phyloP scores from a whole-genome alignment of 2,888 invertebrate genomes.

The Drosophila acutilabella region DNA sequence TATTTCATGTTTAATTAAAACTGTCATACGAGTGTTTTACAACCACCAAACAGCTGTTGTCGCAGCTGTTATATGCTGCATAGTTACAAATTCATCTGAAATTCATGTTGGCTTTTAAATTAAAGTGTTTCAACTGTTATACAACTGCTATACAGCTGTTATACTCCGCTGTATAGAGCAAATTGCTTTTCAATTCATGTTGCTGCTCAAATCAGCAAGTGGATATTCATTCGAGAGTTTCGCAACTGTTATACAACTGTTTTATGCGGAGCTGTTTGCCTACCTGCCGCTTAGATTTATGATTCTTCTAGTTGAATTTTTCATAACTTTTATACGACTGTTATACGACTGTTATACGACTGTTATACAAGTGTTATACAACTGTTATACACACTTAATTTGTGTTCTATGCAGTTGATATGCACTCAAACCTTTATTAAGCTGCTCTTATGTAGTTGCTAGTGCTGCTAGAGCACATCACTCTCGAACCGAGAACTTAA shows the following conservation, averaged over 20 bases:
- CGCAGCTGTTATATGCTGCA: conserved; percentile 1
- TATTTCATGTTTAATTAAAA: not conserved
- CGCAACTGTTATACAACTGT: too few relatives aligned
- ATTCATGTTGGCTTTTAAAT: not conserved
- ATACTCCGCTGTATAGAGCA: not conserved
- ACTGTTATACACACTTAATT: conserved; percentile 13
- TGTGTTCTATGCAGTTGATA: not conserved
- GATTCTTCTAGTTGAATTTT: not conserved
- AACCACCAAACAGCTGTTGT: too few relatives aligned
- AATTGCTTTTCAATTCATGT: too few relatives aligned
- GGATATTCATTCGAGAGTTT: too few relatives aligned
- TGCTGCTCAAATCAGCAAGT: too few relatives aligned
- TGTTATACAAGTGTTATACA: conserved; percentile 1
- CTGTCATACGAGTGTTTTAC: conserved; percentile 7
- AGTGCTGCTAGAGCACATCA: conserved; percentile 5
- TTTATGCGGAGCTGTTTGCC: not conserved
- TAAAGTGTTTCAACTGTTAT: not conserved
- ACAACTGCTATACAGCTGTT: not conserved
- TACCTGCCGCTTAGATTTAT: not conserved
- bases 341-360: not conserved
- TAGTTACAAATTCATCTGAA: not conserved
- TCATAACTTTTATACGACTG: not conserved
- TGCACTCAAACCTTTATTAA: not conserved
- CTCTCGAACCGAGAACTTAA: conserved; percentile 26
- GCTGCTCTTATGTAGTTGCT: not conserved